Percentiles rank a stretch among this genome's conserved stretches.
These are phyloP conservation scores for Pentalonia nigronervosa DNA, from an alignment of 1,140 invertebrate genomes.

Conservation along the genomic window DNA sequence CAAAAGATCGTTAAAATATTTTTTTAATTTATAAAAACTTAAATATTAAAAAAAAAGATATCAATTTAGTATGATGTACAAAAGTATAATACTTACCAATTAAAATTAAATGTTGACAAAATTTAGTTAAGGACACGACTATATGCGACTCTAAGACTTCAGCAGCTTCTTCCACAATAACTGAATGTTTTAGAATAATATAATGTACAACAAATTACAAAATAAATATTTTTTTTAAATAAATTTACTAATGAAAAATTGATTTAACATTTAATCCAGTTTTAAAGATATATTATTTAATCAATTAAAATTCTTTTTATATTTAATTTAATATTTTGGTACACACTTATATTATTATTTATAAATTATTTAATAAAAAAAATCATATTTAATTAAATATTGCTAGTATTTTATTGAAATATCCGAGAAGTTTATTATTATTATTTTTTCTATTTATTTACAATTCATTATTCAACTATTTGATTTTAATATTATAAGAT, in stretches of 20 bases:
- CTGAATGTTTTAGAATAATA: slow-evolving; percentile 62
- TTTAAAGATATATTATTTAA: background rate
- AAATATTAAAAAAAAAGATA: background rate
- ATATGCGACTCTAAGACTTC: slow-evolving; percentile 83
- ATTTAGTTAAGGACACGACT: slow-evolving; percentile 72
- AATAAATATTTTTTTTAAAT: background rate
- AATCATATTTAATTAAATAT: no score
- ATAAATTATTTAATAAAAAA: no score
- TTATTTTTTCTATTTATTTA: no score
- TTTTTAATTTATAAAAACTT: background rate
- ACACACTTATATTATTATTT: background rate
- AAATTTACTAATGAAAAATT: background rate
- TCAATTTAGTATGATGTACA: background rate
- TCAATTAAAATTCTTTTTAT: background rate
- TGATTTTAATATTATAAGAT: no score
- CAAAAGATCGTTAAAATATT: background rate
- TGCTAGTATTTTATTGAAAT: no score
- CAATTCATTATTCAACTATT: no score
- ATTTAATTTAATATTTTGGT: background rate
- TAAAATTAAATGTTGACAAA: slow-evolving; percentile 80
- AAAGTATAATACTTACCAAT: slow-evolving; percentile 67
- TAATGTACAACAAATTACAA: background rate
- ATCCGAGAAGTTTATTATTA: no score
- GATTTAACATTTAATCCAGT: background rate
- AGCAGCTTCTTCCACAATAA: slow-evolving; percentile 86